phyloP scores from a whole-genome alignment of 92 coral and sea anemone species.

The Scolanthus callimorphus region DNA sequence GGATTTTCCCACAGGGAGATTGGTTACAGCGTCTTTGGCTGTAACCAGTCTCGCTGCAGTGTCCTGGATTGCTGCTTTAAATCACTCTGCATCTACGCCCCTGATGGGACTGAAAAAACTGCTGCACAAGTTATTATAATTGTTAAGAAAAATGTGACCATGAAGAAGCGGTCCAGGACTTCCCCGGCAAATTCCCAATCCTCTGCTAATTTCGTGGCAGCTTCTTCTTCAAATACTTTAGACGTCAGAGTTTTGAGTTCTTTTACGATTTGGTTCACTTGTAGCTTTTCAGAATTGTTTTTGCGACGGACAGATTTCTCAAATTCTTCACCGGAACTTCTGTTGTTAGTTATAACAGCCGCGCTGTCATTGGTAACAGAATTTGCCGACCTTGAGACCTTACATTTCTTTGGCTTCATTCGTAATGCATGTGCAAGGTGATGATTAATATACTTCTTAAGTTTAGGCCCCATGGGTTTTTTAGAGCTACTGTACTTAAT shows the following conservation, averaged over 20 bases:
- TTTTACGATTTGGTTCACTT: neutral
- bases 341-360: neutral
- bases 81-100: neutral
- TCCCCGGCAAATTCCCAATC: slow-evolving; percentile 35
- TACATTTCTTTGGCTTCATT: slow-evolving; percentile 5
- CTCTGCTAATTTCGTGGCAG: neutral
- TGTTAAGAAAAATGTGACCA: neutral
- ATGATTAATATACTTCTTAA: slow-evolving; percentile 26
- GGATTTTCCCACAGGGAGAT: too few species aligned
- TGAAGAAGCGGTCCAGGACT: slow-evolving; percentile 40
- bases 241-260: slow-evolving; percentile 12
- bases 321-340: neutral
- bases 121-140: slow-evolving; percentile 4
- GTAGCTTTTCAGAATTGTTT: neutral
- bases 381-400: neutral
- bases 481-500: slow-evolving; percentile 36
- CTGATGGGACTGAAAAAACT: slow-evolving; percentile 4
- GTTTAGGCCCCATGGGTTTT: slow-evolving; percentile 18
- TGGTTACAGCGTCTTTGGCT: too few species aligned
- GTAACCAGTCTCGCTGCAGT: too few species aligned
- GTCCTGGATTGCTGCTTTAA: neutral
- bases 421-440: slow-evolving; percentile 37
- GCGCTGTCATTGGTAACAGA: neutral
- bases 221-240: slow-evolving; percentile 13
- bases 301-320: neutral